These are phyloP conservation scores for Halocaridina rubra DNA, from an alignment of 2,888 invertebrate species.

Conservation along the genomic window DNA sequence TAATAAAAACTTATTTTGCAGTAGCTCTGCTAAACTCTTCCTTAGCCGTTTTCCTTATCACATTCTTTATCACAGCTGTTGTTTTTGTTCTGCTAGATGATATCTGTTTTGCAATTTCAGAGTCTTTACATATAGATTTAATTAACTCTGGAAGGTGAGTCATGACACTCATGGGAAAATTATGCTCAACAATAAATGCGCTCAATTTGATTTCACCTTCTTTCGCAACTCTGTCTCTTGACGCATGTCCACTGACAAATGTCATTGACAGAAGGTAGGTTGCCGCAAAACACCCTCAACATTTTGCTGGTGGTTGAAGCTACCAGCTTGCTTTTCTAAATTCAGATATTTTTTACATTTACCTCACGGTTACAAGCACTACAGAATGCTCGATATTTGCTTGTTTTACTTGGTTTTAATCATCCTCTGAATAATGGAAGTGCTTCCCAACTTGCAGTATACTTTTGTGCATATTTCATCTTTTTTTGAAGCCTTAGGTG, in stretches of 20 bases:
- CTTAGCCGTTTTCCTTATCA: constrained; percentile 58
- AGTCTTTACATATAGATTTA: constrained; percentile 1
- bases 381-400: constrained; percentile 24
- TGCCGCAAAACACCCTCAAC: background rate
- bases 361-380: constrained; percentile 24
- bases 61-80: too few species aligned
- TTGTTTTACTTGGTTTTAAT: constrained; percentile 3
- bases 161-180: constrained; percentile 63
- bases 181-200: constrained; percentile 64
- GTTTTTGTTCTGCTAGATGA: constrained; percentile 41
- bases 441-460: background rate
- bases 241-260: background rate
- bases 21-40: constrained; percentile 60
- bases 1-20: constrained; percentile 57
- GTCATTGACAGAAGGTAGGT: background rate
- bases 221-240: background rate
- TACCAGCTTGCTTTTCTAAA: background rate
- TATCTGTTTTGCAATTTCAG: background rate
- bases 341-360: constrained; percentile 16
- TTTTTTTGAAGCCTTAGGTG: background rate
- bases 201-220: constrained; percentile 51
- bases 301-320: background rate
- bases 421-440: constrained; percentile 24
- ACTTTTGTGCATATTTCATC: background rate
- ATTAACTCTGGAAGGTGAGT: background rate